These are phyloP conservation scores for Trissoscelio sp. DNA, from an alignment of 2,888 invertebrate species.

Conservation along the genomic window DNA sequence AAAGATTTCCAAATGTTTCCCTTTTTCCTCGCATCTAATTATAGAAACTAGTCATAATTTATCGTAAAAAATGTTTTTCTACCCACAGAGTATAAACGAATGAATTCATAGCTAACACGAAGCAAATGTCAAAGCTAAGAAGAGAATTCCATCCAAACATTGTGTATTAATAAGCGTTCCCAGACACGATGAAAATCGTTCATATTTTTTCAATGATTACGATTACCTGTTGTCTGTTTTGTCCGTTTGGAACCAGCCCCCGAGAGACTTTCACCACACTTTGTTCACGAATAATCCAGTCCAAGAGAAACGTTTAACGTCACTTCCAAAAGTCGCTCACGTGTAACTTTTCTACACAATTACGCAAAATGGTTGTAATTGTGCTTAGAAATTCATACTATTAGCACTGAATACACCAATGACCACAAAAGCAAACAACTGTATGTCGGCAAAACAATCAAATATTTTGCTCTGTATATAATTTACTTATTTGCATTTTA, in stretches of 20 bases:
- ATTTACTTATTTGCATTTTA: too few species aligned
- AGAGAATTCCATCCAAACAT: not conserved
- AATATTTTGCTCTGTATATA: too few species aligned
- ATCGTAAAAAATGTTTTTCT: too few species aligned
- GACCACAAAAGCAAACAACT: conserved; percentile 44
- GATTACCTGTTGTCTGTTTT: conserved; percentile 68
- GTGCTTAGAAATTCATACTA: not conserved
- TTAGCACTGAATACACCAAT: conserved; percentile 21
- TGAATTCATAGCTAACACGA: too few species aligned
- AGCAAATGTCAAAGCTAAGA: too few species aligned
- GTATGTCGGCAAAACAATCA: not conserved
- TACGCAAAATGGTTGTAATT: conserved; percentile 24
- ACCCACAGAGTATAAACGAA: too few species aligned
- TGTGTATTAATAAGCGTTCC: too few species aligned
- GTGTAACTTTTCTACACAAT: conserved; percentile 19
- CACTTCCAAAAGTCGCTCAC: conserved; percentile 34
- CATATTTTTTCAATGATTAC: conserved; percentile 22
- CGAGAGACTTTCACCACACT: conserved; percentile 68
- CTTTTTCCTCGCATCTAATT: too few species aligned
- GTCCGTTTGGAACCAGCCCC: conserved; percentile 60
- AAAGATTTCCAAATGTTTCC: too few species aligned
- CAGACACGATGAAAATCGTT: not conserved
- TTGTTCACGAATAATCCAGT: conserved; percentile 54
- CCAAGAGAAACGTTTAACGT: conserved; percentile 38
- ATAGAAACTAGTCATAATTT: too few species aligned